Base-by-base conservation (phyloP, 2,113 vertebrate species). In the Spea bombifrons region DNA sequence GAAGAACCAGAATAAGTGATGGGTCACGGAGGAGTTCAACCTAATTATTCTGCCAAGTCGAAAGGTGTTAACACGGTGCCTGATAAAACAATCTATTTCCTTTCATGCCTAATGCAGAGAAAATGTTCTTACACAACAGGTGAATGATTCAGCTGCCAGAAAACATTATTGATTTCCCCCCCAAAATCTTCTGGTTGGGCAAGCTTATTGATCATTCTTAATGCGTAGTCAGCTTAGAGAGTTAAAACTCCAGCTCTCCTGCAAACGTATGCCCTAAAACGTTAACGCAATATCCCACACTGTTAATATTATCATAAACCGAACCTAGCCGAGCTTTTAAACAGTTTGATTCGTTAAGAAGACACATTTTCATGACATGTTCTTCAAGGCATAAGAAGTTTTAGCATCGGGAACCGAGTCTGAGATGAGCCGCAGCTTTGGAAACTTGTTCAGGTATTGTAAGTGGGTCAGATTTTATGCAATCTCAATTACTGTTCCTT, bases 391-490 rank as follows among this genome's bases (percentile, higher is more conserved):
- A 63, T 73, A 57, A 73, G 59, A 73, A 57, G 71, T 73, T 66
- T n/a, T 43, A 50, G 30, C 48, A 10, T 8, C n/a, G 61, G 72
- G 72, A 74, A 59, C 59, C 30, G 57, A 64, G 53, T 61, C 15
- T 5, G 15, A 63, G 52, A 16, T 59, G 30, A 55, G 59, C 59
- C 6, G 30, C 74, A 45, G 46, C 63, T 75, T 30, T 66, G 7
- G 15, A 52, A 75, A 75, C 63, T 75, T 66, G 74, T 50, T 75
- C 74, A 75, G 74, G 74, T 66, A 67, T 53, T 46, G 63, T 75
- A 75, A 75, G 64, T 75, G 74, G 74, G 74, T 75, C 64, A 75
- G 66, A 67, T 66, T 68, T 68, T 50, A 67, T 68, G 64, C 65
- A 30, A 68, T 68, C 48, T 76, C 45, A 47, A 57, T 59, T 76